Percentiles rank a stretch among this genome's conserved stretches.
phyloP scores from a whole-genome alignment of 1,140 invertebrate species.

The Pectinophora gossypiella region DNA sequence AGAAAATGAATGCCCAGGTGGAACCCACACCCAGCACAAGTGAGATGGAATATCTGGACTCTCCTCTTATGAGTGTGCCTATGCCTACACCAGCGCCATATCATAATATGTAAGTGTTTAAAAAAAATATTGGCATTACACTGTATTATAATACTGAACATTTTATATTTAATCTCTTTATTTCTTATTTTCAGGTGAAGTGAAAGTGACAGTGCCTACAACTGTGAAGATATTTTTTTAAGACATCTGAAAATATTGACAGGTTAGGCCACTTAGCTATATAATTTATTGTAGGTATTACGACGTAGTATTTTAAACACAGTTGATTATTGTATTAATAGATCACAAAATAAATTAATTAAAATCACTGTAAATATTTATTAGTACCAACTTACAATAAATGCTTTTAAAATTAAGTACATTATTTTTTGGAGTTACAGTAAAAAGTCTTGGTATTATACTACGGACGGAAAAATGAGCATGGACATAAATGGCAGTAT shows the following conservation, averaged over 20 bases:
- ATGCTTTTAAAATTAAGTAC: conserved; percentile 32
- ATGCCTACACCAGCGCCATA: conserved; percentile 88
- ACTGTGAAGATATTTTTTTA: neutral
- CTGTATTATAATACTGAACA: neutral
- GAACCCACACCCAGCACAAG: conserved; percentile 79
- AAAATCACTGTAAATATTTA: conserved; percentile 53
- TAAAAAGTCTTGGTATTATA: conserved; percentile 19
- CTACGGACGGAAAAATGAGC: conserved; percentile 34
- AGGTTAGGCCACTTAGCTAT: neutral
- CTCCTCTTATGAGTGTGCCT: conserved; percentile 90
- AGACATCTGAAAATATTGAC: neutral
- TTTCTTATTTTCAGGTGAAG: neutral
- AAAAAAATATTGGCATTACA: neutral
- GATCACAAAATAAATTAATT: neutral
- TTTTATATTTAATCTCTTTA: neutral
- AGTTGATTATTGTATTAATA: neutral
- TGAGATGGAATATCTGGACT: conserved; percentile 86
- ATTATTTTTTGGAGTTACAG: conserved; percentile 11
- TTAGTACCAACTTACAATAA: conserved; percentile 59
- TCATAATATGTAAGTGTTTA: conserved; percentile 52
- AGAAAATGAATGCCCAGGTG: conserved; percentile 85
- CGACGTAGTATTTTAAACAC: neutral
- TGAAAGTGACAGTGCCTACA: neutral
- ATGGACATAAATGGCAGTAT: conserved; percentile 25
- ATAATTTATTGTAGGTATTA: neutral